These are phyloP conservation scores for Sialia sialis DNA, from an alignment of 2,113 vertebrate species.

Conservation along the genomic window DNA sequence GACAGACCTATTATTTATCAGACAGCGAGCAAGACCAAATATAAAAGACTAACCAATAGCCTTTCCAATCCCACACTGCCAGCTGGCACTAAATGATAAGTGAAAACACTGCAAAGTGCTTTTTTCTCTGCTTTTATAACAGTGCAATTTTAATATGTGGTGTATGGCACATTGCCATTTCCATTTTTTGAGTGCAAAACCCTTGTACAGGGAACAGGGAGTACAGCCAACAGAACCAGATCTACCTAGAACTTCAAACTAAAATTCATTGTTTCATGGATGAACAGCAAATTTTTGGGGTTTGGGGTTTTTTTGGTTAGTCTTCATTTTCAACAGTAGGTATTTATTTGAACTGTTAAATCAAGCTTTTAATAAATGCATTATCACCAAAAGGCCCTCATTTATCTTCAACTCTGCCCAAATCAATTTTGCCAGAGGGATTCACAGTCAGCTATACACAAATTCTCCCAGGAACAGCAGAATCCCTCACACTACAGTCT, in stretches of 20 bases:
- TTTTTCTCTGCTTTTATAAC: slow-evolving; percentile 2
- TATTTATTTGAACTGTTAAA: neutral
- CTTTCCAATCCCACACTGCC: neutral
- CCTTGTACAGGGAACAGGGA: neutral
- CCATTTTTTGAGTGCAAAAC: slow-evolving; percentile 14
- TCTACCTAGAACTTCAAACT: neutral
- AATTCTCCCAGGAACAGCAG: neutral
- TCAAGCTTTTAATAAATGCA: neutral
- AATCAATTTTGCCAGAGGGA: neutral
- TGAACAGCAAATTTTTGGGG: neutral
- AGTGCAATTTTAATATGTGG: slow-evolving; percentile 12
- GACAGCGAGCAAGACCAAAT: neutral
- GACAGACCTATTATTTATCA: neutral
- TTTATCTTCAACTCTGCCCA: neutral
- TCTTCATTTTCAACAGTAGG: neutral
- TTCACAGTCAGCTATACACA: neutral
- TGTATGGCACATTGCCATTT: neutral
- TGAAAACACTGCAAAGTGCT: neutral
- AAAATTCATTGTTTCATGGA: neutral
- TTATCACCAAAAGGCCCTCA: neutral
- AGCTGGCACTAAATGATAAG: slow-evolving; percentile 39
- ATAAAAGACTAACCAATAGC: slow-evolving; percentile 9
- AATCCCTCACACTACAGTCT: neutral
- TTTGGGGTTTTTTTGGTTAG: neutral
- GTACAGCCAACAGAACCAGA: slow-evolving; percentile 24